phyloP scores from a whole-genome alignment of 1,140 invertebrate genomes.

The Hyles vespertilio region DNA sequence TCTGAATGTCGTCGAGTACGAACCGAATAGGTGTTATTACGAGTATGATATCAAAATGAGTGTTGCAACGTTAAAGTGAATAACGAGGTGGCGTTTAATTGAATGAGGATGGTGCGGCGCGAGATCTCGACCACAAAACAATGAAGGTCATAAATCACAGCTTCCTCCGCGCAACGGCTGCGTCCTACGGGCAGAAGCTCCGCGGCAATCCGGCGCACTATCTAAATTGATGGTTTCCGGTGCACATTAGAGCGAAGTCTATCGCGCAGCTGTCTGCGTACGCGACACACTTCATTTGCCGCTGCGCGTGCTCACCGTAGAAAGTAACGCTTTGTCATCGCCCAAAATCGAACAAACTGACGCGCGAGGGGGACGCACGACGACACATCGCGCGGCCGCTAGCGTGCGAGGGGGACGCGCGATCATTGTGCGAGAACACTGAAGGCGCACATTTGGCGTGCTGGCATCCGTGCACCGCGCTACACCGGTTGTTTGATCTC shows the following conservation, averaged over 20 bases:
- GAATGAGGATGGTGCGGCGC: conserved; percentile 42
- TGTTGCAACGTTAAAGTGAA: conserved; percentile 11
- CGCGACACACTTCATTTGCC: conserved; percentile 69
- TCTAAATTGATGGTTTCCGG: conserved; percentile 73
- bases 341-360: conserved; percentile 53
- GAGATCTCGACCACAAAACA: conserved; percentile 57
- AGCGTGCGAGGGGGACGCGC: conserved; percentile 23
- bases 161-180: conserved; percentile 63
- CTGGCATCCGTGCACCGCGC: conserved; percentile 20
- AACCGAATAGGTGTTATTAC: not conserved
- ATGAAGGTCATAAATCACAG: conserved; percentile 68
- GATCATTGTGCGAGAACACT: conserved; percentile 19
- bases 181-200: conserved; percentile 62
- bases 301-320: conserved; percentile 57
- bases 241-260: conserved; percentile 58
- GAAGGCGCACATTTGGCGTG: conserved; percentile 39
- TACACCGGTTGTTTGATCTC: conserved; percentile 32
- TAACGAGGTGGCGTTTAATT: conserved; percentile 29
- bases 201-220: conserved; percentile 66
- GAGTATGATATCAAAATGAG: not conserved
- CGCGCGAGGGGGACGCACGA: conserved; percentile 37
- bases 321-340: conserved; percentile 64
- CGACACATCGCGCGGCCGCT: conserved; percentile 1
- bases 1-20: conserved; percentile 2
- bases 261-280: conserved; percentile 60